phyloP scores from a whole-genome alignment of 2,888 invertebrate genomes.

The Notodonta dromedarius region DNA sequence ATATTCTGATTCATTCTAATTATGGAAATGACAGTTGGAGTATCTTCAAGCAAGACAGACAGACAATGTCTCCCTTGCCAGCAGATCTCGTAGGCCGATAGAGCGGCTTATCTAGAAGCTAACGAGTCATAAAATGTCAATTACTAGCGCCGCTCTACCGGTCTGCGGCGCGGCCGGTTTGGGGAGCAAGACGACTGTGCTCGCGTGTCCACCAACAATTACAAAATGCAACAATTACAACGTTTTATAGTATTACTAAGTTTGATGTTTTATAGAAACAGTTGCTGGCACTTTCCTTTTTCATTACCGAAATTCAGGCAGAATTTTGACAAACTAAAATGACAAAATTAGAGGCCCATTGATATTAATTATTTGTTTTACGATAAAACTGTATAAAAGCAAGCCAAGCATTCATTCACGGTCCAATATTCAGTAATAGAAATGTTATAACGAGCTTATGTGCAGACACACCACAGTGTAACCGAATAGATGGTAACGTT shows the following conservation, averaged over 20 bases:
- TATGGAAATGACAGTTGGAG: neutral
- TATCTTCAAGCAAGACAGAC: neutral
- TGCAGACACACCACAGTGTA: too few species aligned
- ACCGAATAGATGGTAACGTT: too few species aligned
- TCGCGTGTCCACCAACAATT: constrained; percentile 39
- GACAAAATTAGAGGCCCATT: too few species aligned
- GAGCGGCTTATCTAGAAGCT: constrained; percentile 30
- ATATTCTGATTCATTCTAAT: neutral
- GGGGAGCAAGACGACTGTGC: constrained; percentile 11
- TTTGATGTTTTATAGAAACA: neutral
- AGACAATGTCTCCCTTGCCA: constrained; percentile 15
- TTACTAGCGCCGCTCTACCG: constrained; percentile 33
- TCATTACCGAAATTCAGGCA: too few species aligned
- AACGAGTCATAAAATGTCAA: constrained; percentile 42
- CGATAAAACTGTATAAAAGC: too few species aligned
- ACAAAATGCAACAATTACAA: constrained; percentile 27
- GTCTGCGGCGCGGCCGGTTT: constrained; percentile 9
- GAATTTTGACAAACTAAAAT: too few species aligned
- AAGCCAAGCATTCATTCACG: too few species aligned
- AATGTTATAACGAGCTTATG: too few species aligned
- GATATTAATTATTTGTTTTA: too few species aligned
- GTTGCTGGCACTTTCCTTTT: too few species aligned
- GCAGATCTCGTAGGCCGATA: constrained; percentile 24
- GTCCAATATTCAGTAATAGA: too few species aligned
- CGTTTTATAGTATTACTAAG: neutral